phyloP scores from a whole-genome alignment of 1,140 invertebrate species.

The Daktulosphaira vitifoliae region DNA sequence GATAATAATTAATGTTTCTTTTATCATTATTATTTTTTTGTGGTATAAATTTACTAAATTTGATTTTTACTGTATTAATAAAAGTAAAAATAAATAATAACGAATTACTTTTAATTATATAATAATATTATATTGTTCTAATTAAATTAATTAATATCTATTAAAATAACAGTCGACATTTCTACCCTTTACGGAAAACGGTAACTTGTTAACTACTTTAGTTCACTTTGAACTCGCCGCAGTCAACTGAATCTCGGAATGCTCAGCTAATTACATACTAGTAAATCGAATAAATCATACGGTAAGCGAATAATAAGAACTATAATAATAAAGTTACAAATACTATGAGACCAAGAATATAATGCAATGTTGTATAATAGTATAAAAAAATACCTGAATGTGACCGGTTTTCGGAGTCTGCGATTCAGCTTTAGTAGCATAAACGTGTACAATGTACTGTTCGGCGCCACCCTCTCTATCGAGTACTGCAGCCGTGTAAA shows the following conservation, averaged over 20 bases:
- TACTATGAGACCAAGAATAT: neutral
- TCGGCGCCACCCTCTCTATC: slow-evolving; percentile 76
- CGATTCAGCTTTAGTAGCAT: slow-evolving; percentile 58
- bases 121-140: too few species aligned
- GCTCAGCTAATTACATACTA: slow-evolving; percentile 19
- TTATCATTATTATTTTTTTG: too few species aligned
- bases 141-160: too few species aligned
- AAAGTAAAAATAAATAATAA: too few species aligned
- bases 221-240: slow-evolving; percentile 32
- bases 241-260: slow-evolving; percentile 19
- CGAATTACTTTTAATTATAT: too few species aligned
- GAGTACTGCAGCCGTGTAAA: slow-evolving; percentile 72
- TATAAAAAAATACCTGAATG: slow-evolving; percentile 58
- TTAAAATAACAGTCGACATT: too few species aligned
- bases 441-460: slow-evolving; percentile 72
- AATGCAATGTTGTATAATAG: neutral
- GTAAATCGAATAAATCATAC: slow-evolving; percentile 32
- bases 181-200: neutral
- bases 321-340: slow-evolving; percentile 29
- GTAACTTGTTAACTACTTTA: slow-evolving; percentile 8
- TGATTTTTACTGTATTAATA: too few species aligned
- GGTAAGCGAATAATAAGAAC: slow-evolving; percentile 25
- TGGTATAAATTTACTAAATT: too few species aligned
- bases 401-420: slow-evolving; percentile 59
- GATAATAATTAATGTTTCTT: too few species aligned